phyloP scores from a whole-genome alignment of 2,113 vertebrate species.

The Caretta caretta region DNA sequence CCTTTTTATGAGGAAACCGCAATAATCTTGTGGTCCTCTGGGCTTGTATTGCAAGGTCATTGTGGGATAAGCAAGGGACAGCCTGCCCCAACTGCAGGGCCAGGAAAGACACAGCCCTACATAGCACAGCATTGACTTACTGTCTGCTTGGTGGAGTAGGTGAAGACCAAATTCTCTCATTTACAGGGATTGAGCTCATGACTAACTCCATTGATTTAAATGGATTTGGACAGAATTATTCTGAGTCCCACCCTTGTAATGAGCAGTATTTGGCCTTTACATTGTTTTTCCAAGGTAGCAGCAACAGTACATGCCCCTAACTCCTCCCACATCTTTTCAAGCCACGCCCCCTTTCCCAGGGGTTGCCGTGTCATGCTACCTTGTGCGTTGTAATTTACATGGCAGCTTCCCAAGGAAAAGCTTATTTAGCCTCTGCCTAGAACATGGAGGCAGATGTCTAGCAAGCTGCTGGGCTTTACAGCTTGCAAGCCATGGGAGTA shows the following conservation, averaged over 20 bases:
- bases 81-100: neutral
- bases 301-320: neutral
- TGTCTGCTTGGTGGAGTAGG: neutral
- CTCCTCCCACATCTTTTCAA: neutral
- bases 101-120: neutral
- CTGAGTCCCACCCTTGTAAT: neutral
- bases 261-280: neutral
- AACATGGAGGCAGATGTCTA: neutral
- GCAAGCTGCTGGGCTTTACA: neutral
- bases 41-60: neutral
- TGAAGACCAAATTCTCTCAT: neutral
- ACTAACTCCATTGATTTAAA: neutral
- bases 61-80: neutral
- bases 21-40: neutral
- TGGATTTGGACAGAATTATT: neutral
- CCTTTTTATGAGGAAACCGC: neutral
- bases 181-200: neutral
- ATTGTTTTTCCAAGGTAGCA: neutral
- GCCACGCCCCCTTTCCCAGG: neutral
- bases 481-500: neutral
- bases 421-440: neutral
- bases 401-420: neutral
- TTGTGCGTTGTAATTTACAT: neutral
- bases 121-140: neutral
- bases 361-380: neutral